A percentile compares a stretch with the other conserved stretches of the same genome.
Conservation (phyloP, 2,888 invertebrate genomes). For the Choreutis nemorana region DNA sequence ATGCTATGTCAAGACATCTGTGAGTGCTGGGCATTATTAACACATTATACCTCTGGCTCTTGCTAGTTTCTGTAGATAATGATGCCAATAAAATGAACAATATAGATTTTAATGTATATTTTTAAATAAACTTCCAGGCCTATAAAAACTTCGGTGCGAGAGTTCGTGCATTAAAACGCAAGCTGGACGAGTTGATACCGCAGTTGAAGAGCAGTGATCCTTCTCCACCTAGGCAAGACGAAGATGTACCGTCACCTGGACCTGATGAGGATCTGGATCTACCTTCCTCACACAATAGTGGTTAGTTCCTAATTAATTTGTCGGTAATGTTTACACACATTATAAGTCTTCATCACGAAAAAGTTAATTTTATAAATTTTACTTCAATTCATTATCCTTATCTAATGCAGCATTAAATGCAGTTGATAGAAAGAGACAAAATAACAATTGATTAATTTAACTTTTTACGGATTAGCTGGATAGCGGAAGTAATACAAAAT, state of each 20-base stretch:
- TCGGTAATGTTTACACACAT: too few species aligned
- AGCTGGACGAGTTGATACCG: slow-evolving; percentile 81
- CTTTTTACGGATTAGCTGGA: too few species aligned
- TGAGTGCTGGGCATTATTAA: too few species aligned
- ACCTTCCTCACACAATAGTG: slow-evolving; percentile 60
- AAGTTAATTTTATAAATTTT: too few species aligned
- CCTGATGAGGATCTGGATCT: slow-evolving; percentile 84
- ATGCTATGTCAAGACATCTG: too few species aligned
- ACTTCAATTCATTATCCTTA: too few species aligned
- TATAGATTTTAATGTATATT: neutral
- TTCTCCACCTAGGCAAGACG: slow-evolving; percentile 69
- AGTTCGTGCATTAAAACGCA: slow-evolving; percentile 85
- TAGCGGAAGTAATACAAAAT: too few species aligned
- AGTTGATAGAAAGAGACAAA: too few species aligned
- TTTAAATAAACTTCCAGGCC: slow-evolving; percentile 70
- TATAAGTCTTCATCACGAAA: too few species aligned
- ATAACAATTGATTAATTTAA: too few species aligned
- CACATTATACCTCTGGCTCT: too few species aligned
- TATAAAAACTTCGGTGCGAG: slow-evolving; percentile 93
- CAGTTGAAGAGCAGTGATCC: slow-evolving; percentile 69
- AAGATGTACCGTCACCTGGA: slow-evolving; percentile 74
- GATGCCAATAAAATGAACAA: neutral
- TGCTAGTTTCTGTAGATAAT: neutral
- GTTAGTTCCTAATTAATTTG: slow-evolving; percentile 15
- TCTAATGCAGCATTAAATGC: too few species aligned